Evolutionary conservation across 2,888 invertebrate species (phyloP), one percentile per base, ranked within the genome.

Genomic region (Scelioninae gen. 1): DNA sequence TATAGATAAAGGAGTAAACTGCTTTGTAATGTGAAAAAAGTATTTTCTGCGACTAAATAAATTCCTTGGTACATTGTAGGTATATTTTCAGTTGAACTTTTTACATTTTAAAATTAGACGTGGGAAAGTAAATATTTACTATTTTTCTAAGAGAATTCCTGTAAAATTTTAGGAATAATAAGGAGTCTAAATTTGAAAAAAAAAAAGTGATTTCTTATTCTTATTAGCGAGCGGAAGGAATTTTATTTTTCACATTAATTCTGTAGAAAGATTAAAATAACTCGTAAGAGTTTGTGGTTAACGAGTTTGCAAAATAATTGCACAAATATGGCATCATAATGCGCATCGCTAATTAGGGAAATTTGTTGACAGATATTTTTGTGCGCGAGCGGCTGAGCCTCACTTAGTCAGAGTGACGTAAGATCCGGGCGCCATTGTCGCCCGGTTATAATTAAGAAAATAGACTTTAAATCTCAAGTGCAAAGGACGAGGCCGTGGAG

Each of bases 381-480:
- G 60, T 53, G 40, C 51, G 40, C 60, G 34, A 38, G 66, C 49
- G 58, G 38, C 66, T 40, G 53, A 62, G 55, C 63, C 38, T 63
- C 71, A 32, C 56, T 83, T 69, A 49, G 63, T 47, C 23, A 60
- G 62, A 85, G 79, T 84, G 83, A 84, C 84, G 86, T 87, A 86
- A 85, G 82, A 74, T 82, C 78, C 76, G 83, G 78, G 56, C 84
- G 85, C 84, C 87, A 88, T 89, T 88, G 87, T 89, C 88, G 85
- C 88, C 86, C 86, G 85, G 87, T 91, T 88, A 90, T 90, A 91
- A 91, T 91, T 91, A 91, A 90, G 91, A 91, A 91, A 89, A 90
- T 90, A 91, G 90, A 89, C 90, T 89, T 89, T 88, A 90, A 90
- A 91, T 91, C 90, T 84, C 87, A 76, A 83, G 82, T 76, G 82